Percentiles rank a stretch among this genome's conserved stretches.
phyloP scores from a whole-genome alignment of 1,140 invertebrate genomes.

The Cotesia vestalis region DNA sequence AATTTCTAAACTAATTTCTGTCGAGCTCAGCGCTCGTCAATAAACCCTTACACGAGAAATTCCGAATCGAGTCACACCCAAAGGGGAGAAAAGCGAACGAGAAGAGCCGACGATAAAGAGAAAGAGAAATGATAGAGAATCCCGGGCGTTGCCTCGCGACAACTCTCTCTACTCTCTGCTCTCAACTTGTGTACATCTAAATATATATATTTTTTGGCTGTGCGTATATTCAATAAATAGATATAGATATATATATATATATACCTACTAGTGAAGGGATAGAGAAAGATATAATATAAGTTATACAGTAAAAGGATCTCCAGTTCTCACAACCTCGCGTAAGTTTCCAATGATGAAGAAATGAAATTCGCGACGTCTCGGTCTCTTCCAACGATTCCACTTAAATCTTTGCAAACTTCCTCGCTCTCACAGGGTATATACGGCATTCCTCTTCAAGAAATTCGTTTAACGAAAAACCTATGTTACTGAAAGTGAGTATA shows the following conservation, averaged over 20 bases:
- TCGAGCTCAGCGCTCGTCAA: conserved; percentile 32
- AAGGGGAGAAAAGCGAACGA: not conserved
- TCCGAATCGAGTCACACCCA: conserved; percentile 31
- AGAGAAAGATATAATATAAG: conserved; percentile 7
- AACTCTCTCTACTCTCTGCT: not conserved
- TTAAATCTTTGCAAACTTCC: conserved; percentile 24
- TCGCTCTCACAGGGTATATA: not conserved
- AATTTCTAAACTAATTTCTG: conserved; percentile 41
- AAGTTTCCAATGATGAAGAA: conserved; percentile 34
- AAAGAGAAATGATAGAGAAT: not conserved
- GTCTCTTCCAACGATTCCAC: conserved; percentile 20
- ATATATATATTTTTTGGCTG: conserved; percentile 5
- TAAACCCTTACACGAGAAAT: conserved; percentile 37
- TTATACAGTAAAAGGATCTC: conserved; percentile 21
- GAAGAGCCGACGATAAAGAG: not conserved
- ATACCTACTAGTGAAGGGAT: not conserved
- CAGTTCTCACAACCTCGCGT: conserved; percentile 13
- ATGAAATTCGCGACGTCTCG: conserved; percentile 30
- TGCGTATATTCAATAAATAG: not conserved
- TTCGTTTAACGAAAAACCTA: conserved; percentile 25
- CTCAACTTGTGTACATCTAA: not conserved
- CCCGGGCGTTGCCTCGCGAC: conserved; percentile 18
- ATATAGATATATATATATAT: not conserved
- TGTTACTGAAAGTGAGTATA: conserved; percentile 8
- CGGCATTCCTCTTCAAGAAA: conserved; percentile 17